Conservation (phyloP, 1,140 invertebrate species). For the Wiebesia pumilae region DNA sequence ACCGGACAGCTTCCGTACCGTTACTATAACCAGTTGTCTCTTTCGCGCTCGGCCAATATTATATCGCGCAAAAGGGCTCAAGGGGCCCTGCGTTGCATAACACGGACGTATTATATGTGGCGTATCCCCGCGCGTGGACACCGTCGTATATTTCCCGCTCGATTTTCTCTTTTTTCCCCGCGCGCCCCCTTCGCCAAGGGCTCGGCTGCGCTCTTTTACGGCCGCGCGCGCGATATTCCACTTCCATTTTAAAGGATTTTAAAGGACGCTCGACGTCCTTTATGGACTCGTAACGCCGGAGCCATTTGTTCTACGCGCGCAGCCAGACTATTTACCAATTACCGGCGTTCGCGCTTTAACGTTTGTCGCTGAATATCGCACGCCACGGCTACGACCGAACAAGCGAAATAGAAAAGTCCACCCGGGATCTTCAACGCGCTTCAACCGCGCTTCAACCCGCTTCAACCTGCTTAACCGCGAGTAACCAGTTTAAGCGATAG, state of each 20-base stretch:
- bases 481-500: no score
- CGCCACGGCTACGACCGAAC: no score
- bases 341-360: neutral
- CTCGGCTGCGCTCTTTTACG: neutral
- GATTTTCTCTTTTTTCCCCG: neutral
- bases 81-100: conserved; percentile 23
- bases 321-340: neutral
- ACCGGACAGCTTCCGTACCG: conserved; percentile 58
- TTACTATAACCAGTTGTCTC: conserved; percentile 57
- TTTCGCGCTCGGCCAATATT: conserved; percentile 26
- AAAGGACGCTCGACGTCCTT: neutral
- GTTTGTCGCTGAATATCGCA: no score
- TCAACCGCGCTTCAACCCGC: no score
- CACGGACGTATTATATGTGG: conserved; percentile 9
- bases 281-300: neutral
- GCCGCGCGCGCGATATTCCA: neutral
- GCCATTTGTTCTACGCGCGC: no score
- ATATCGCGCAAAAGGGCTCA: conserved; percentile 35
- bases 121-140: neutral
- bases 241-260: neutral
- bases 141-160: conserved; percentile 24
- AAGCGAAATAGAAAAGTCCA: neutral
- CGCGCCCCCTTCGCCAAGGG: neutral
- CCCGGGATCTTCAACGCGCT: neutral
- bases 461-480: no score